Percentiles rank a stretch among this genome's conserved stretches.
These are phyloP conservation scores for Drosophila subquinaria DNA, from an alignment of 2,888 invertebrate genomes.

Conservation along the genomic window DNA sequence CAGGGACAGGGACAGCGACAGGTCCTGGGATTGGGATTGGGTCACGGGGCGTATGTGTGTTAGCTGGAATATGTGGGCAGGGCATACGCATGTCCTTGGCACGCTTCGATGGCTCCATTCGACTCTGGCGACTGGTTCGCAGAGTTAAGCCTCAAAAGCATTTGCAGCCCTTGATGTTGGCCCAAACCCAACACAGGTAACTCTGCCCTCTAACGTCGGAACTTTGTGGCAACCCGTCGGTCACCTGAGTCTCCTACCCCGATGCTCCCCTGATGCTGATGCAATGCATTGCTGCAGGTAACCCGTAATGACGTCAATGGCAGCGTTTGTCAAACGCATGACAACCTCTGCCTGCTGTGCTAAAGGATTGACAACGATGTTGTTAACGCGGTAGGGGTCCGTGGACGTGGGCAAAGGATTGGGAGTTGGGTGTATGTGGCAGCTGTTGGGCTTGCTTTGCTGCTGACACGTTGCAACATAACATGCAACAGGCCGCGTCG, in stretches of 20 bases:
- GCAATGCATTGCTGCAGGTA: constrained; percentile 33
- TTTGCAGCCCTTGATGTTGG: constrained; percentile 41
- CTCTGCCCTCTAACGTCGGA: neutral
- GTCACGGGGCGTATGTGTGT: neutral
- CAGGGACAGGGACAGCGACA: too few species aligned
- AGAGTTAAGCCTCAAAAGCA: constrained; percentile 59
- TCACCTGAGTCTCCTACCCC: constrained; percentile 14
- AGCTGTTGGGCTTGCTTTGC: constrained; percentile 35
- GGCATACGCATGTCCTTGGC: constrained; percentile 56
- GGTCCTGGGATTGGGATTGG: neutral
- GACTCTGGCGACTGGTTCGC: constrained; percentile 28
- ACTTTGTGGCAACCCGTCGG: constrained; percentile 4
- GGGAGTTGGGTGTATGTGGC: neutral
- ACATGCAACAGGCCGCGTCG: constrained; percentile 72
- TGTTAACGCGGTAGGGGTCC: neutral
- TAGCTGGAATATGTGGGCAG: constrained; percentile 5
- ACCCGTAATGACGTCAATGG: constrained; percentile 62
- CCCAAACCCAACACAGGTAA: constrained; percentile 1
- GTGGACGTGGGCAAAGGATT: neutral
- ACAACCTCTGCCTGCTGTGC: constrained; percentile 9
- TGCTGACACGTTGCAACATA: constrained; percentile 69
- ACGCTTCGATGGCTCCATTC: constrained; percentile 53
- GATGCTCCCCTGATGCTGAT: neutral
- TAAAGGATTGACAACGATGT: constrained; percentile 1
- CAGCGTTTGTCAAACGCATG: constrained; percentile 52